Evolutionary conservation across 2,888 invertebrate species (phyloP), one percentile per base, ranked within the genome.

Genomic region (Patella depressa): DNA sequence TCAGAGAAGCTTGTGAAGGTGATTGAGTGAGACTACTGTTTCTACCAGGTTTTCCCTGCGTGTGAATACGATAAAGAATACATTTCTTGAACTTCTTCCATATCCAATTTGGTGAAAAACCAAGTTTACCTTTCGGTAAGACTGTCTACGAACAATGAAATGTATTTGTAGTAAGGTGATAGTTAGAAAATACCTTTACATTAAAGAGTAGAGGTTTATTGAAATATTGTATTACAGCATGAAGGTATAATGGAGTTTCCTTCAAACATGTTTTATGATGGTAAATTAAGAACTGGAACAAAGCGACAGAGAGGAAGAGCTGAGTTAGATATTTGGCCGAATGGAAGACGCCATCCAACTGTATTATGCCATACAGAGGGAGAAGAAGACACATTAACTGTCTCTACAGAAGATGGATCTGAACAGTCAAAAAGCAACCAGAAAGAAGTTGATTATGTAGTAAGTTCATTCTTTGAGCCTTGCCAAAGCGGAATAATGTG

Each of bases 191-290:
- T 45, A 9, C 45, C 7, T 45, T 45, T 9, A 45, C 45, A 45
- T 45, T 1, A 9, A 45, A 45, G 9, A 45, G 45, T 45, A 53
- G 14, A 53, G 11, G 34, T 29, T 76, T 4, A 53, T 73, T 69
- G 14, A 45, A 78, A 78, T 81, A 82, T 82, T 77, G 80, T 79
- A 73, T 90, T 91, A 29, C 92, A 96, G 94, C 95, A 96, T 85
- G 93, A 94, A 3, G 94, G 94, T 76, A 96, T 97, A 83, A 94
- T 95, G 2, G 92, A 93, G 78, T 97, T 95, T 93, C 96, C 97
- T 1, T 96, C 95, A 90, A 91, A 93, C 65, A 93, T 93, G 69
- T 95, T 95, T 92, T 96, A 96, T 89, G 92, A 91, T 72, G 93
- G 93, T 24, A 90, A 89, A 80, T 90, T 95, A 73, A 86, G 83